Base-by-base conservation (phyloP, 2,888 invertebrate genomes). In the Apomyelois bistriatella region DNA sequence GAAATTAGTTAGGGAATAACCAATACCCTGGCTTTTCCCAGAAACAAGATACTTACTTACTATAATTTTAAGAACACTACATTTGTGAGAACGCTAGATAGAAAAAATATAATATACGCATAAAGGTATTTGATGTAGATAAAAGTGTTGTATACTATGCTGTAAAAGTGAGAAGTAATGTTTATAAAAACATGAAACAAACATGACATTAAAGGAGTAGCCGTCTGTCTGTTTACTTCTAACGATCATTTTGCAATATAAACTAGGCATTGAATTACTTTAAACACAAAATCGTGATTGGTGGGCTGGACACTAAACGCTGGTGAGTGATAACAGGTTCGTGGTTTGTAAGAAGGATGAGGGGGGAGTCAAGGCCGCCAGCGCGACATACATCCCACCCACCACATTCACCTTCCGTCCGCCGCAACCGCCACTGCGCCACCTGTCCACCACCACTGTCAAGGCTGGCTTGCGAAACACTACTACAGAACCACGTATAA, bases 341-440 rank as follows among this genome's bases (percentile, higher is more conserved):
- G 72, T 65, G 65, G 72, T 68, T 68, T 64, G 67, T 65, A 62
- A 65, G 67, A 61, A 74, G 79, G 78, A 73, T 79, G 72, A 76
- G 78, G 70, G 82, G 82, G 82, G 84, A 82, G 81, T 81, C 85
- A 88, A 86, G 88, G 88, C 83, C 85, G 74, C 67, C 79, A 72
- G 78, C 74, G 72, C 80, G 85, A 83, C 85, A 82, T 61, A 84
- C 81, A 85, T 85, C 83, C 83, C 82, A 76, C 83, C 83, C 82
- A 76, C 82, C 75, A 81, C 85, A 86, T 85, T 88, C 87, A 87
- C 87, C 86, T 85, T 83, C 81, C 82, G 84, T 75, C 82, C 78
- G 78, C 58, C 64, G 64, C 82, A 83, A 74, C 82, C 78, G 78
- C 58, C 64, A 64, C 68, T 65, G 62, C 66, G 78, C 72, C 78